Conservation (phyloP, 2,797 vertebrate genomes). For the Poecilia gillii region DNA sequence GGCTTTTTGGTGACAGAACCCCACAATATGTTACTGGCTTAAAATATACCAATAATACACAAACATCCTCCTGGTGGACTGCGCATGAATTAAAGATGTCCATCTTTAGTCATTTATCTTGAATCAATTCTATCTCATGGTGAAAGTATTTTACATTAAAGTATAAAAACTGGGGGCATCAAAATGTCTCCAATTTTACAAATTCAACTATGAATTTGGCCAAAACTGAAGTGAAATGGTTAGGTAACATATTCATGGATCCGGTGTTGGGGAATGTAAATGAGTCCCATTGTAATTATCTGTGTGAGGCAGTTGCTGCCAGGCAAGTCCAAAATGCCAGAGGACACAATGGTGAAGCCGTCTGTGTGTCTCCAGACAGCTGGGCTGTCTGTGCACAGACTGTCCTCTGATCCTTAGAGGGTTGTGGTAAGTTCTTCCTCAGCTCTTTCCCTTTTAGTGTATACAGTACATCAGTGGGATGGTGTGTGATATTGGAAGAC, state of each 20-base stretch:
- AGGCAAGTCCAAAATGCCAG: conserved; percentile 36
- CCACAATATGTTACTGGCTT: not conserved
- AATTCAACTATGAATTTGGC: not conserved
- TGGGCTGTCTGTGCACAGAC: conserved; percentile 11
- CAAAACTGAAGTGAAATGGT: not conserved
- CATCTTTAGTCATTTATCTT: not conserved
- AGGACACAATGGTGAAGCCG: conserved; percentile 38
- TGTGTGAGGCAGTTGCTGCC: conserved; percentile 10
- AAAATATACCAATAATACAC: not conserved
- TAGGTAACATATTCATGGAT: not conserved
- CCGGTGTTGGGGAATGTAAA: not conserved
- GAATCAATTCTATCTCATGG: not conserved
- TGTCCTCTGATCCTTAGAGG: conserved; percentile 17
- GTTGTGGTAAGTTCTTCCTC: conserved; percentile 10
- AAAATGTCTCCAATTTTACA: conserved; percentile 1
- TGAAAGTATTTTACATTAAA: not conserved
- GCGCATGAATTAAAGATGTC: not conserved
- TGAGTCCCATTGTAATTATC: conserved; percentile 12
- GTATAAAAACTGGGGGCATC: not conserved
- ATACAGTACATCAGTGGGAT: not conserved
- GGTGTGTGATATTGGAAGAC: conserved; percentile 9
- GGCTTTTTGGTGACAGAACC: not conserved
- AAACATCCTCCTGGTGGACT: not conserved
- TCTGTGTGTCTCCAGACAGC: conserved; percentile 28
- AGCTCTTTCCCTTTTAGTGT: not conserved